Evolutionary conservation across 1,140 invertebrate species (phyloP), one percentile per base, ranked within the genome.

Genomic region (Hyphantria cunea): DNA sequence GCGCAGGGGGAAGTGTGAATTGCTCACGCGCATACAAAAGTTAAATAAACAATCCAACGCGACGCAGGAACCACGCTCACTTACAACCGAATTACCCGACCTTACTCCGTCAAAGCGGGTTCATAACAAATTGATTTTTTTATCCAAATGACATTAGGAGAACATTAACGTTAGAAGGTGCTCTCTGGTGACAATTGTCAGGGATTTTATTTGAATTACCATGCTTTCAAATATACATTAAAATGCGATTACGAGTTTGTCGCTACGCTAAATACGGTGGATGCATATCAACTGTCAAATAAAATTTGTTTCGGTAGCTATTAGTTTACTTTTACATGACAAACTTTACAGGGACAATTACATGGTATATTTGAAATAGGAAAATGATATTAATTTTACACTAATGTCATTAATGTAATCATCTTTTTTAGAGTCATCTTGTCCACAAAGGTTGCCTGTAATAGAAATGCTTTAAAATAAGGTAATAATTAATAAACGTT

Each of bases 41-140:
- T 51, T 44, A 5, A 25, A 10, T 39, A 41, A 71, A 60, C 48
- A 42, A 58, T 64, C 63, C 67, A 64, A 74, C 50, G 55, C 34
- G 55, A 42, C 51, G 62, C 80, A 84, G 83, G 81, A 86, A 81
- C 25, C 64, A 80, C 73, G 83, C 70, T 82, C 76, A 75, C 75
- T 84, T 84, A 72, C 51, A 64, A 56, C 70, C 64, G 62, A 73
- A 80, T 82, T 79, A 74, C 68, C 62, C 64, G 54, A 37, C 63
- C 48, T 71, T 67, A 60, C 48, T 39, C n/a, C 12, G 45, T 51
- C 55, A 60, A 68, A 74, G 70, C 70, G 47, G 68, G 56, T 58
- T 74, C 70, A 77, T 81, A 76, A 81, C 75, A 80, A 82, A 84
- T 84, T 82, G 76, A 78, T 77, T 84, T 82, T 82, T 80, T 79